These are phyloP conservation scores for Gisinianus flammeolus DNA, from an alignment of 2,888 invertebrate species.

Conservation along the genomic window DNA sequence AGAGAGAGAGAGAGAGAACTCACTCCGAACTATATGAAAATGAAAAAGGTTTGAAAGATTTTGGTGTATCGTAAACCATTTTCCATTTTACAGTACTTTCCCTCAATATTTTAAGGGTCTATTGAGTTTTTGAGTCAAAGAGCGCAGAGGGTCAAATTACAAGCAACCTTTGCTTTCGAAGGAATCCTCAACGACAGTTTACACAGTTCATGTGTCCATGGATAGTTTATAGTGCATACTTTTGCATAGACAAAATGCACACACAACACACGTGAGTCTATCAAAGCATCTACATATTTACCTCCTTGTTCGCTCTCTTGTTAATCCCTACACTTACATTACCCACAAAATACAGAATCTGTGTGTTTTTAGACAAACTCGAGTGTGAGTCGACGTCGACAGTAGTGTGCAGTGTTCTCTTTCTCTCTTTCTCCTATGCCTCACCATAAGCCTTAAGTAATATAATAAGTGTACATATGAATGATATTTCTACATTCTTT, in stretches of 20 bases:
- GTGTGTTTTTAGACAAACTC: no score
- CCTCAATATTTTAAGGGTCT: conserved; percentile 33
- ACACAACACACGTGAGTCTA: neutral
- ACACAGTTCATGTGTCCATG: neutral
- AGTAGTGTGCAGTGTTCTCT: no score
- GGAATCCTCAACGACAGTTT: conserved; percentile 2
- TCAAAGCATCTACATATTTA: neutral
- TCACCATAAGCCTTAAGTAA: neutral
- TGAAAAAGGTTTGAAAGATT: neutral
- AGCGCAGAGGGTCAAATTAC: conserved; percentile 35
- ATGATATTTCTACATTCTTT: conserved; percentile 31
- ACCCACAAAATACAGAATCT: no score
- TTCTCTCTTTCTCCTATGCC: neutral
- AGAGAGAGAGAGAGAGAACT: neutral
- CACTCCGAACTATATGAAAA: neutral
- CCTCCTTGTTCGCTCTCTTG: neutral
- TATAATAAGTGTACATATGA: conserved; percentile 4
- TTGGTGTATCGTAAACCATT: conserved; percentile 40
- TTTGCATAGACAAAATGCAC: neutral
- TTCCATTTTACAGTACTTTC: conserved; percentile 41
- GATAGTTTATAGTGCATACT: neutral
- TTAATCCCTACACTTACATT: neutral
- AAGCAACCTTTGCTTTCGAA: conserved; percentile 21
- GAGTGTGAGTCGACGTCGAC: no score
- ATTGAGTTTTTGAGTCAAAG: conserved; percentile 22